phyloP scores from a whole-genome alignment of 2,888 invertebrate genomes.

The Aplocera efformata region DNA sequence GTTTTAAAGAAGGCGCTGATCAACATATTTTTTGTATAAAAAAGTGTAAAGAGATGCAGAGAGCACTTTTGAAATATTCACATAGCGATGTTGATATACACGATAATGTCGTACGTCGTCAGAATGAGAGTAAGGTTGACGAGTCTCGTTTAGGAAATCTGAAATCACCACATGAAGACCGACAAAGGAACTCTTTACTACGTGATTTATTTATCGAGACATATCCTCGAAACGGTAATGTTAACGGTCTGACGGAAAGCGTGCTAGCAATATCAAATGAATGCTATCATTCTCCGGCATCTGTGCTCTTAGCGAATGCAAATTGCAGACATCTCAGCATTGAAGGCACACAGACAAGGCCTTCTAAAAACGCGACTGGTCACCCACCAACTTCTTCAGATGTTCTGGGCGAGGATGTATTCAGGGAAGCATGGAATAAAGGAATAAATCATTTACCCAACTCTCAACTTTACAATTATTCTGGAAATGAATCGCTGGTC shows the following conservation, averaged over 20 bases:
- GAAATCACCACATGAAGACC: conserved; percentile 51
- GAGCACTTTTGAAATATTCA: conserved; percentile 38
- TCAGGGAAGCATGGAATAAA: conserved; percentile 7
- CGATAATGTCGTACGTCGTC: conserved; percentile 42
- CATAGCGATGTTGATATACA: conserved; percentile 36
- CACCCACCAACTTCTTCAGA: conserved; percentile 35
- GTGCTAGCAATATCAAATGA: conserved; percentile 71
- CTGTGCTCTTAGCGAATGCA: conserved; percentile 66
- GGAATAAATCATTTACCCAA: background rate
- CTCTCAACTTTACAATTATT: conserved; percentile 1
- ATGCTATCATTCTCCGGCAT: conserved; percentile 63
- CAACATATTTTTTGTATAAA: conserved; percentile 44
- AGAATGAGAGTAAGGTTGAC: conserved; percentile 42
- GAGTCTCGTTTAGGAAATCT: conserved; percentile 54
- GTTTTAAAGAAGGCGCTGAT: conserved; percentile 31
- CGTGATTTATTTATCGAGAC: conserved; percentile 74
- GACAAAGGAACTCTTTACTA: conserved; percentile 66
- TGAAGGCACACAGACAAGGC: conserved; percentile 42
- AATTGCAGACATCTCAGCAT: conserved; percentile 55
- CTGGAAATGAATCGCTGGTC: background rate
- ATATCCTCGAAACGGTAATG: conserved; percentile 69
- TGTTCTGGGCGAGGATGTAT: conserved; percentile 32
- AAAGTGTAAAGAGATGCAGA: conserved; percentile 37
- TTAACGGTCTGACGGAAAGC: conserved; percentile 65
- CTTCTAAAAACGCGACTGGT: conserved; percentile 37